Evolutionary conservation across 2,888 invertebrate species (phyloP).

Genomic region (Neelides folsomi): DNA sequence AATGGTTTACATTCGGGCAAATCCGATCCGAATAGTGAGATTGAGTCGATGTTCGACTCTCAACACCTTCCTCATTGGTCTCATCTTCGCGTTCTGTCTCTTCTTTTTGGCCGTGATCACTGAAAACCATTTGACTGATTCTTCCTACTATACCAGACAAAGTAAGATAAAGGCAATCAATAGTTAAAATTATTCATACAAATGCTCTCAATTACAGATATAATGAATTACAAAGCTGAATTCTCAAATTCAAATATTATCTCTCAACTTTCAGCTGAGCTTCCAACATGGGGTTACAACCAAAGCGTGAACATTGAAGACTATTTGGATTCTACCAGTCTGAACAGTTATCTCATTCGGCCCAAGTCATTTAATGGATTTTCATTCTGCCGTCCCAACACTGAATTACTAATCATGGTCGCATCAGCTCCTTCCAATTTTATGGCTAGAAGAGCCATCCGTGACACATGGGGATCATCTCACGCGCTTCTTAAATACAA

Average conservation of each 20-base stretch:
- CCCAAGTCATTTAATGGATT: slow-evolving; percentile 10
- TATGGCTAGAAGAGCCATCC: slow-evolving; percentile 46
- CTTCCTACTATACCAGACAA: no score
- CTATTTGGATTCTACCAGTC: slow-evolving; percentile 24
- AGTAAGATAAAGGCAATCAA: no score
- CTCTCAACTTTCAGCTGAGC: slow-evolving; percentile 20
- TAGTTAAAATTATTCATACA: no score
- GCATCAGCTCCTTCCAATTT: slow-evolving; percentile 25
- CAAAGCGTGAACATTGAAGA: slow-evolving; percentile 27
- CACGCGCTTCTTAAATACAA: slow-evolving; percentile 37
- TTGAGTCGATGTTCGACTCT: no score
- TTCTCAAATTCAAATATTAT: slow-evolving; percentile 6
- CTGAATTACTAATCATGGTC: slow-evolving; percentile 27
- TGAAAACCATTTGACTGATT: no score
- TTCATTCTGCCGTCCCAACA: slow-evolving; percentile 21
- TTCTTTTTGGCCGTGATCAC: no score
- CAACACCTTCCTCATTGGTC: no score
- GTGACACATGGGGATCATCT: slow-evolving; percentile 54
- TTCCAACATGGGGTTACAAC: slow-evolving; percentile 29
- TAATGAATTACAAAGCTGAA: no score
- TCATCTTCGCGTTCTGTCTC: no score
- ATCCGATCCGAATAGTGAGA: no score
- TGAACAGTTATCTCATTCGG: slow-evolving; percentile 22
- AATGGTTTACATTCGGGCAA: no score
- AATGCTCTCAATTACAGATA: no score